Percentiles rank a stretch among this genome's conserved stretches.
These are phyloP conservation scores for Scyliorhinus canicula DNA, from an alignment of 2,797 vertebrate genomes.

Conservation along the genomic window DNA sequence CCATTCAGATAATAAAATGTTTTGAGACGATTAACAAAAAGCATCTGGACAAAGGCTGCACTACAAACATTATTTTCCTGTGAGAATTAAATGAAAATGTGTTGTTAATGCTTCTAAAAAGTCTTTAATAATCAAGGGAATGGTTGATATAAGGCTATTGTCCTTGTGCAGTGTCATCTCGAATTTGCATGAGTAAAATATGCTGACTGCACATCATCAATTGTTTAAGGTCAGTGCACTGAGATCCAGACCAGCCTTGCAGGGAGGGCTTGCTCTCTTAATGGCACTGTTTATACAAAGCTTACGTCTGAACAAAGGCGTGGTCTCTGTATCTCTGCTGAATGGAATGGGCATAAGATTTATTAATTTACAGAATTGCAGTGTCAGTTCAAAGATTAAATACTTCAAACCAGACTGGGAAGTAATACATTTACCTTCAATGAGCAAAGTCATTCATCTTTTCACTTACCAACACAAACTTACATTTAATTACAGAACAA, in stretches of 20 bases:
- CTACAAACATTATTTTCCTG: background rate
- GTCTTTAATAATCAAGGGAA: background rate
- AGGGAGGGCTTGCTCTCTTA: background rate
- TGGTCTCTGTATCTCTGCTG: background rate
- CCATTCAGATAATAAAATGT: no score
- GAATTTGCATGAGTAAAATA: conserved; percentile 5
- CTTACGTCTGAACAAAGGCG: conserved; percentile 1
- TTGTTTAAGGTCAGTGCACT: background rate
- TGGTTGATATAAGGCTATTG: conserved; percentile 18
- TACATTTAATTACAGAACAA: background rate
- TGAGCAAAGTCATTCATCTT: background rate
- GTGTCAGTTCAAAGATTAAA: background rate
- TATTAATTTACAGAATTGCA: background rate
- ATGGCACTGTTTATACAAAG: background rate
- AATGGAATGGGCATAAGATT: background rate
- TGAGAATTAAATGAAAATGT: background rate
- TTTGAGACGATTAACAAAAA: background rate
- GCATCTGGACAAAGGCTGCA: background rate
- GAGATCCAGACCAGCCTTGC: background rate
- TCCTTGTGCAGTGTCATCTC: background rate
- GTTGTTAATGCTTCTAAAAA: background rate
- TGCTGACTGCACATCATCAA: conserved; percentile 1
- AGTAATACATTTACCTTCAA: background rate
- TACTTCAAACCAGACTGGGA: background rate
- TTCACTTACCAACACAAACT: background rate